Percentiles rank a stretch among this genome's conserved stretches.
Conservation (phyloP, 2,797 vertebrate species). For the Cyclura pinguis region DNA sequence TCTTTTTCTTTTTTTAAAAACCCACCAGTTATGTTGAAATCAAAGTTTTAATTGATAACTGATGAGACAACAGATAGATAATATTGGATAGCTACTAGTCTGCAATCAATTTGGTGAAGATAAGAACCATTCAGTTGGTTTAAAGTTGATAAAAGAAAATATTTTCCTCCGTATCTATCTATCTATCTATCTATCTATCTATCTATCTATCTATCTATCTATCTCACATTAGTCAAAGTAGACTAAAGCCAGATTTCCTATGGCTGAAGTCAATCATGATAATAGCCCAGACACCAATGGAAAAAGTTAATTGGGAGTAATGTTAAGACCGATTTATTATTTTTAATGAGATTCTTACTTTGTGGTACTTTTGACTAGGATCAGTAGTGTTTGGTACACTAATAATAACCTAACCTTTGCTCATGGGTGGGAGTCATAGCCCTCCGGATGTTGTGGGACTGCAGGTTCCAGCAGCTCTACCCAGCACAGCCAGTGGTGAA, state of each 20-base stretch:
- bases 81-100: background rate
- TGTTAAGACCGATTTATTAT: background rate
- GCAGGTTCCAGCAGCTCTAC: too few relatives aligned
- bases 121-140: background rate
- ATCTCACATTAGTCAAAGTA: background rate
- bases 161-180: background rate
- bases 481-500: too few relatives aligned
- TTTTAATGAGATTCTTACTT: background rate
- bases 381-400: background rate
- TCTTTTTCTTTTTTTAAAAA: slow-evolving; percentile 10
- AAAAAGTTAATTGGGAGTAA: background rate
- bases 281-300: background rate
- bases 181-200: too few relatives aligned
- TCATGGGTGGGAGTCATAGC: too few relatives aligned
- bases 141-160: background rate
- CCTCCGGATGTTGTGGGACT: too few relatives aligned
- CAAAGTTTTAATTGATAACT: slow-evolving; percentile 7
- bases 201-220: too few relatives aligned
- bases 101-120: background rate
- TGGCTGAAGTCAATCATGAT: background rate
- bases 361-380: background rate
- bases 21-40: background rate
- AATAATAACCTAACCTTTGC: background rate
- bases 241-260: background rate
- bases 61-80: background rate